Evolutionary conservation across 2,113 vertebrate species (phyloP), one percentile per base, ranked within the genome.

Genomic region (Oryzias curvinotus): DNA sequence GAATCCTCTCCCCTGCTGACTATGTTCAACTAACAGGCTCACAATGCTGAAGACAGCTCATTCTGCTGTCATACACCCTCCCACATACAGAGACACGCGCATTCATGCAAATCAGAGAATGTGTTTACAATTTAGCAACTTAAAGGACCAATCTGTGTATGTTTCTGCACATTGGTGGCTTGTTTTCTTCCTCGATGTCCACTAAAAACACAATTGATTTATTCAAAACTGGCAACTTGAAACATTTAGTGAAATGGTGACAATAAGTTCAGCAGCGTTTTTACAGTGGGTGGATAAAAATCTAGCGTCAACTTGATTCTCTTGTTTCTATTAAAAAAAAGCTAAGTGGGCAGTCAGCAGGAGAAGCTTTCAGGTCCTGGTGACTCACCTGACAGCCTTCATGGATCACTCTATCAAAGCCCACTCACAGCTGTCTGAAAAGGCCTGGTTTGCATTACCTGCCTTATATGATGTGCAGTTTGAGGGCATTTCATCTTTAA

Each of bases 341-440:
- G 59, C 69, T 82, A 73, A 78, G 85, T 89, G 81, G 77, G 85
- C 73, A 80, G 79, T 55, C 63, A 52, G 51, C 57, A 13, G 62
- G 54, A 82, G 64, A 77, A 63, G 65, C 73, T 81, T 60, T 81
- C 59, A 59, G 78, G 68, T 84, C 71, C 47, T 13, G 8, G 52
- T 89, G 87, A 87, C 72, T 89, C 87, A 88, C 83, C 85, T 81
- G 72, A 65, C 76, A 76, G 81, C 71, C 73, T 78, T 73, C 47
- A 2, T 79, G 73, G 65, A 64, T 79, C 68, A 61, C 53, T 64
- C 67, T 81, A 17, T 78, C 73, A 78, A 52, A 81, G 70, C 81
- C 81, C 81, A 88, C 83, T 84, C 86, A 82, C 79, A 61, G 69
- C 51, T 36, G 26, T 70, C 71, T 59, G 46, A 80, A 78, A 76